Evolutionary conservation across 2,888 invertebrate genomes (phyloP).

Genomic region (Cantharis nigra): DNA sequence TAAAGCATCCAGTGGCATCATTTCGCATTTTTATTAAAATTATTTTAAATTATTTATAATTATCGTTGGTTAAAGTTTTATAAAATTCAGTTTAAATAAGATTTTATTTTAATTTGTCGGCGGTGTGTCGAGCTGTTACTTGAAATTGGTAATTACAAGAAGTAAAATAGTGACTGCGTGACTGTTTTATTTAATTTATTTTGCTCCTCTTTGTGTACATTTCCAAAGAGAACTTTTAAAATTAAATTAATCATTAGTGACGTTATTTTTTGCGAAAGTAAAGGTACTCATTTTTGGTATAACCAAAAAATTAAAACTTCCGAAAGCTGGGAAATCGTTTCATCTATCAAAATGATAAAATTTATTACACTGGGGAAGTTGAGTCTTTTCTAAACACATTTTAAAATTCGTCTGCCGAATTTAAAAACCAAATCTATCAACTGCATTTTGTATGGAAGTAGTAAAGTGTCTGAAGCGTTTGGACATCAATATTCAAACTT

Average conservation of each 20-base stretch:
- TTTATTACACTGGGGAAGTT: slow-evolving; percentile 16
- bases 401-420: slow-evolving; percentile 42
- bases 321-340: slow-evolving; percentile 23
- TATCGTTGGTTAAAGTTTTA: background rate
- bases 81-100: background rate
- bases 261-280: background rate
- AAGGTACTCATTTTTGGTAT: background rate
- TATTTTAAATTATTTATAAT: background rate
- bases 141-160: background rate
- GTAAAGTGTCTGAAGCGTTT: slow-evolving; percentile 46
- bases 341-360: slow-evolving; percentile 19
- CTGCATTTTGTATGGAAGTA: slow-evolving; percentile 44
- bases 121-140: background rate
- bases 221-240: background rate
- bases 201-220: background rate
- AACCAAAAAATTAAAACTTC: slow-evolving; percentile 2
- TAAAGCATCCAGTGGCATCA: background rate
- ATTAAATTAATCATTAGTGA: background rate
- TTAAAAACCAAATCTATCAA: slow-evolving; percentile 50
- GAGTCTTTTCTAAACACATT: slow-evolving; percentile 36
- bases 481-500: slow-evolving; percentile 56
- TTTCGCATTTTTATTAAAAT: background rate
- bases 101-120: background rate
- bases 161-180: background rate
- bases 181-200: background rate